These are phyloP conservation scores for Willisornis vidua DNA, from an alignment of 2,113 vertebrate species.

Conservation along the genomic window DNA sequence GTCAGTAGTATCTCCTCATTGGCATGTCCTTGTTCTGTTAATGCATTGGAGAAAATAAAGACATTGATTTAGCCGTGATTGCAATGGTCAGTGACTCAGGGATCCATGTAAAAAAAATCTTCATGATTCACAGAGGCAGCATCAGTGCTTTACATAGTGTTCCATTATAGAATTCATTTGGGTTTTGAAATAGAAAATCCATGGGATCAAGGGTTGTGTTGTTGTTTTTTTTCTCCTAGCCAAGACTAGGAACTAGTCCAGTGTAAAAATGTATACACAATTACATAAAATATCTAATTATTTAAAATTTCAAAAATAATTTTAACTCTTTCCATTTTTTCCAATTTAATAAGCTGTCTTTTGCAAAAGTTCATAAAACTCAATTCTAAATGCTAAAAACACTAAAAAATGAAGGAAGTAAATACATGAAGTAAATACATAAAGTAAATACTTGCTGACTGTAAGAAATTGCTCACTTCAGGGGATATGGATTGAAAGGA, in stretches of 20 bases:
- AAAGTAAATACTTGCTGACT: background rate
- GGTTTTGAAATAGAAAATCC: background rate
- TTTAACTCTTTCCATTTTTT: background rate
- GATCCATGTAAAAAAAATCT: background rate
- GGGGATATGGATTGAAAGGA: background rate
- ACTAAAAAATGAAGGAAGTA: background rate
- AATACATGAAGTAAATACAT: background rate
- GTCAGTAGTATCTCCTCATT: background rate
- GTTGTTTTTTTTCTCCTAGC: fast-evolving
- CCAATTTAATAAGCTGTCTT: background rate
- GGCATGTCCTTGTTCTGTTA: background rate
- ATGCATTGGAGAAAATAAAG: background rate
- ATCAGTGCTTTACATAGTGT: background rate
- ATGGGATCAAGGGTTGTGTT: background rate
- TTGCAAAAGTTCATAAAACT: background rate
- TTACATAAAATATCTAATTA: background rate
- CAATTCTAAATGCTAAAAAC: background rate
- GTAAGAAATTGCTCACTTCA: background rate
- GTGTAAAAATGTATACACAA: background rate
- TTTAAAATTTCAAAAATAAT: background rate
- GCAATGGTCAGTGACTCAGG: background rate
- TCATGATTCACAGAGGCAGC: background rate
- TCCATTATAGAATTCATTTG: background rate
- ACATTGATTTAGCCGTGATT: background rate
- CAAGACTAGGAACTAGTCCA: background rate